A percentile compares a stretch with the other conserved stretches of the same genome.
These are phyloP conservation scores for Yponomeuta sedellus DNA, from an alignment of 2,888 invertebrate genomes.

Conservation along the genomic window DNA sequence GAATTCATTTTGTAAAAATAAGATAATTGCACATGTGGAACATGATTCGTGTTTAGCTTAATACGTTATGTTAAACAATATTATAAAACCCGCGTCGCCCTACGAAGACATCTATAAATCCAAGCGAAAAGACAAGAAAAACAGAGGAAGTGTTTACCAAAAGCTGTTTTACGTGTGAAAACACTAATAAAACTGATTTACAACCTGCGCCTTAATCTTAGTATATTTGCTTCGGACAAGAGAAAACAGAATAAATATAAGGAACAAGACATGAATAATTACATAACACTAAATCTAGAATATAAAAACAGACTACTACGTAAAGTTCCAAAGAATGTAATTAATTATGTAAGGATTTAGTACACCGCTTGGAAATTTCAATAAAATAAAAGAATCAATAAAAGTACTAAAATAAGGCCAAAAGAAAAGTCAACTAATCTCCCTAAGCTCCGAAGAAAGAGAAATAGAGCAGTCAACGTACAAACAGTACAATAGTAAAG, in stretches of 20 bases:
- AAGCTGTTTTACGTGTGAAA: constrained; percentile 7
- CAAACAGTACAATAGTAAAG: constrained; percentile 7
- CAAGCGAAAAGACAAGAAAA: constrained; percentile 2
- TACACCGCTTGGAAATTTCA: too few relatives aligned
- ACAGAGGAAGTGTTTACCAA: not conserved
- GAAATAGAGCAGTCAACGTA: not conserved
- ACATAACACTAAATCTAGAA: not conserved
- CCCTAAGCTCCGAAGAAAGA: not conserved
- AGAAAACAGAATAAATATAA: not conserved
- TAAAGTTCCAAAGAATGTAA: not conserved
- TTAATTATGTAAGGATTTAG: not conserved
- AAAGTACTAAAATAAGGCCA: not conserved
- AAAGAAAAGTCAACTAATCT: not conserved
- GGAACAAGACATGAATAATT: not conserved
- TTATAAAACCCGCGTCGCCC: not conserved
- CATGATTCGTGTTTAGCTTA: not conserved
- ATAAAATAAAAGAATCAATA: too few relatives aligned
- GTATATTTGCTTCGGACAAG: not conserved
- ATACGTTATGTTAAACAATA: too few relatives aligned
- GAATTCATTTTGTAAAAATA: too few relatives aligned
- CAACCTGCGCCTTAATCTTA: not conserved
- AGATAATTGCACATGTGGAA: too few relatives aligned
- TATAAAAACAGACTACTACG: not conserved
- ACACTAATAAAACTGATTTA: constrained; percentile 12
- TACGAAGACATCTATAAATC: constrained; percentile 1